Conservation (phyloP, 1,140 invertebrate species). For the Scaptomyza graminum region DNA sequence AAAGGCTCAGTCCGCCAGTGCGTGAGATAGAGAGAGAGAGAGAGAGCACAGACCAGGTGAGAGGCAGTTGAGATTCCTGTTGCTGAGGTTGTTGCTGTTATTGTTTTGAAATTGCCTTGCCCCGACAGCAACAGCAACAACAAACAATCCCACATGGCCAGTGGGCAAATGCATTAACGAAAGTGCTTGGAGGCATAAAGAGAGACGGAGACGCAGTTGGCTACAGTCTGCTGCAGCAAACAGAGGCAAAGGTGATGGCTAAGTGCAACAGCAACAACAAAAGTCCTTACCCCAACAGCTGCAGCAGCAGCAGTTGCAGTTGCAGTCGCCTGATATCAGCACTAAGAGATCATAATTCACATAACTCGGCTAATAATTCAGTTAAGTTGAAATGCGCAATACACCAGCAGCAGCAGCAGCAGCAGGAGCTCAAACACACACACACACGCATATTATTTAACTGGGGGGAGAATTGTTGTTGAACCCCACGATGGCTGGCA, state of each 20-base stretch:
- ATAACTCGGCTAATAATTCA: slow-evolving; percentile 81
- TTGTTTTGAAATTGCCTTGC: slow-evolving; percentile 69
- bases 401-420: slow-evolving; percentile 47
- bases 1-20: neutral
- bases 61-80: slow-evolving; percentile 57
- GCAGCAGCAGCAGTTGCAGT: slow-evolving; percentile 23
- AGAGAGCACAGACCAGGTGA: slow-evolving; percentile 44
- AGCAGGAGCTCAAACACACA: slow-evolving; percentile 11
- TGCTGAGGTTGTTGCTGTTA: slow-evolving; percentile 41
- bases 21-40: slow-evolving; percentile 12
- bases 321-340: slow-evolving; percentile 59
- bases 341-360: slow-evolving; percentile 82
- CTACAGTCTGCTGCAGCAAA: slow-evolving; percentile 10
- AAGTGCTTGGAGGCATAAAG: slow-evolving; percentile 57
- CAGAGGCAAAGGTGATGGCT: slow-evolving; percentile 23
- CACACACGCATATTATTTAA: neutral
- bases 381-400: slow-evolving; percentile 78
- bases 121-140: slow-evolving; percentile 23
- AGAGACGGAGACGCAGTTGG: neutral
- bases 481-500: too few species aligned
- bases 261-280: slow-evolving; percentile 29
- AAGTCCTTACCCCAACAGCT: neutral
- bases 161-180: slow-evolving; percentile 80
- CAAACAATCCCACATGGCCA: slow-evolving; percentile 75
- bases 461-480: too few species aligned